These are phyloP conservation scores for Hydraecia micacea DNA, from an alignment of 2,888 invertebrate genomes.

Conservation along the genomic window DNA sequence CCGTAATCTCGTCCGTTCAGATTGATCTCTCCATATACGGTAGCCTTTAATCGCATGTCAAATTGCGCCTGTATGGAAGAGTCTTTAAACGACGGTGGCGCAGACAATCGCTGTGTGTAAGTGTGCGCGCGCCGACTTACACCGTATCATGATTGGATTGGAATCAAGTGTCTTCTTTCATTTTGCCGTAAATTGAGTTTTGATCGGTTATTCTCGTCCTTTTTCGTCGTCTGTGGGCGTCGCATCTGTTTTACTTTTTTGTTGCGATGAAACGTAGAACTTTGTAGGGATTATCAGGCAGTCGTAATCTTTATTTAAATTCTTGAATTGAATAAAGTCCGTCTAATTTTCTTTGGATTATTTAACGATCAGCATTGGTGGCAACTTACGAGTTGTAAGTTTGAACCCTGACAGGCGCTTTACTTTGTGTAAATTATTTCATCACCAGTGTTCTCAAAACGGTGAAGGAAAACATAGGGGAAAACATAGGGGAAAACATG, in stretches of 20 bases:
- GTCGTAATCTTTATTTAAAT: slow-evolving; percentile 10
- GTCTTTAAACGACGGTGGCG: background rate
- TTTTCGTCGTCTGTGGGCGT: slow-evolving; percentile 24
- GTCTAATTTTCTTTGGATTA: background rate
- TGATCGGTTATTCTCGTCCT: slow-evolving; percentile 50
- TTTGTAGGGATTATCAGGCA: background rate
- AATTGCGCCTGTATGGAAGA: background rate
- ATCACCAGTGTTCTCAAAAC: background rate
- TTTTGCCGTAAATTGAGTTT: slow-evolving; percentile 66
- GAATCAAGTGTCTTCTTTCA: slow-evolving; percentile 67
- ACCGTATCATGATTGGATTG: slow-evolving; percentile 64
- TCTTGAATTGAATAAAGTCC: background rate
- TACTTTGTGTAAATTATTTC: background rate
- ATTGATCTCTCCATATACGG: background rate
- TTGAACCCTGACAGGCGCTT: background rate
- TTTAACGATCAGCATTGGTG: background rate
- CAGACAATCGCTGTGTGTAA: slow-evolving; percentile 53
- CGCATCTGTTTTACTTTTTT: slow-evolving; percentile 59
- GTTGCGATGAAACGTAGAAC: slow-evolving; percentile 11
- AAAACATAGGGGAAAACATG: background rate
- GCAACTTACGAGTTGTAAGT: background rate
- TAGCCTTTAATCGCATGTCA: background rate
- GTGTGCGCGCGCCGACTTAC: slow-evolving; percentile 55
- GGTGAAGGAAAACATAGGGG: background rate
- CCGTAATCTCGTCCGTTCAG: background rate